These are phyloP conservation scores for Teinopalpus imperialis DNA, from an alignment of 2,888 invertebrate species.

Conservation along the genomic window DNA sequence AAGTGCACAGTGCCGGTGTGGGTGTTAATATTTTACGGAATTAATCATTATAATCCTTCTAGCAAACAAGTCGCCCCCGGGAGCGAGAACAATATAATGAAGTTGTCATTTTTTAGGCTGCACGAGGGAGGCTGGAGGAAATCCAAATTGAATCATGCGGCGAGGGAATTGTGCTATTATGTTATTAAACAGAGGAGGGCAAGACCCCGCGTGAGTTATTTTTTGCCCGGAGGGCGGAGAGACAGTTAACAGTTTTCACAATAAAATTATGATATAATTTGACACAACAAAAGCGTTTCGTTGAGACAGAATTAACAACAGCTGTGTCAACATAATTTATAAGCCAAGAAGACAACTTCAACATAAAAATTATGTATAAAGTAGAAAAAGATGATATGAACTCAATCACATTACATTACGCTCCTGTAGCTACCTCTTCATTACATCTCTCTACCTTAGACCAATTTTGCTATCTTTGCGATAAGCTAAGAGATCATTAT, in stretches of 20 bases:
- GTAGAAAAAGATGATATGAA: too few species aligned
- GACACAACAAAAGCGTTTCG: constrained; percentile 62
- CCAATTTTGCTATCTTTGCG: too few species aligned
- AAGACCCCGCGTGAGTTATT: constrained; percentile 76
- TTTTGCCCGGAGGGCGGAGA: constrained; percentile 73
- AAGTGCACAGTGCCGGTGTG: constrained; percentile 74
- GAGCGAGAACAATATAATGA: constrained; percentile 79
- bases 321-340: constrained; percentile 39
- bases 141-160: constrained; percentile 86
- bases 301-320: constrained; percentile 38
- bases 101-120: constrained; percentile 81
- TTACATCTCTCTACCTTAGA: too few species aligned
- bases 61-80: constrained; percentile 78
- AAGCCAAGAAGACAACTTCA: too few species aligned
- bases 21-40: constrained; percentile 80
- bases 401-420: too few species aligned
- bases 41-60: constrained; percentile 82
- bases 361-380: too few species aligned
- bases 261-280: constrained; percentile 82
- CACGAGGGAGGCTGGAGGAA: constrained; percentile 81
- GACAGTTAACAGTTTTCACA: constrained; percentile 81
- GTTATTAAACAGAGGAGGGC: constrained; percentile 84
- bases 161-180: constrained; percentile 86
- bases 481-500: too few species aligned
- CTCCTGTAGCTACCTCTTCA: too few species aligned